Evolutionary conservation across 2,113 vertebrate genomes (phyloP).

Genomic region (Dasypus novemcinctus): DNA sequence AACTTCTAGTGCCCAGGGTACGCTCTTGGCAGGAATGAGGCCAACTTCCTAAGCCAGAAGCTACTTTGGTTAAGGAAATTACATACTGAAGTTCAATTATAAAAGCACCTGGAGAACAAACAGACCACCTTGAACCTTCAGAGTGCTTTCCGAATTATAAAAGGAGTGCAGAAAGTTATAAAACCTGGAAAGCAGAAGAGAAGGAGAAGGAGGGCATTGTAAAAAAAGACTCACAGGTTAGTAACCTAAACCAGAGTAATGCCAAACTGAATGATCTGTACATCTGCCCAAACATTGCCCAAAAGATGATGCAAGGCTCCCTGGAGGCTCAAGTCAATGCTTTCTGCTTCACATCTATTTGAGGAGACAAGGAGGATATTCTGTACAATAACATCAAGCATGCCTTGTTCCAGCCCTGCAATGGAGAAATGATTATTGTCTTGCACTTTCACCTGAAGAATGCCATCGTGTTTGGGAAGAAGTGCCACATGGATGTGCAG

Average conservation of each 20-base stretch:
- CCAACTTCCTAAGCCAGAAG: conserved; percentile 96
- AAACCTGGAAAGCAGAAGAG: conserved; percentile 94
- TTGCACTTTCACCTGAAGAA: conserved; percentile 98
- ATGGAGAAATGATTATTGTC: conserved; percentile 98
- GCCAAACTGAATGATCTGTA: conserved; percentile 96
- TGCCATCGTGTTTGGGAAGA: conserved; percentile 97
- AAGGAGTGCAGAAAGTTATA: conserved; percentile 97
- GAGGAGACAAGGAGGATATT: conserved; percentile 96
- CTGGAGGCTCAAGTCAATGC: conserved; percentile 95
- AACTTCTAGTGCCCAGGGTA: conserved; percentile 97
- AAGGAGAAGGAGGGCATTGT: conserved; percentile 98
- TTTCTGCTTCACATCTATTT: conserved; percentile 96
- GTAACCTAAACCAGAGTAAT: conserved; percentile 96
- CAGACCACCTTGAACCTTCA: conserved; percentile 94
- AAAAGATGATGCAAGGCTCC: conserved; percentile 96
- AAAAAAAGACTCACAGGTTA: conserved; percentile 94
- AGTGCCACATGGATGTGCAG: conserved; percentile 95
- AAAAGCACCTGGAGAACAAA: conserved; percentile 91
- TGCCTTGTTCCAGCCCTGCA: conserved; percentile 94
- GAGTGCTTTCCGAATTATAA: conserved; percentile 97
- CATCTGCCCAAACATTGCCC: conserved; percentile 95
- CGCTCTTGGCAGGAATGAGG: conserved; percentile 94
- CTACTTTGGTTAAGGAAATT: conserved; percentile 97
- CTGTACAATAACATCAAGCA: conserved; percentile 98
- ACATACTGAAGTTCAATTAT: conserved; percentile 96